phyloP scores from a whole-genome alignment of 2,113 vertebrate genomes.

The Sinocyclocheilus anophthalmus region DNA sequence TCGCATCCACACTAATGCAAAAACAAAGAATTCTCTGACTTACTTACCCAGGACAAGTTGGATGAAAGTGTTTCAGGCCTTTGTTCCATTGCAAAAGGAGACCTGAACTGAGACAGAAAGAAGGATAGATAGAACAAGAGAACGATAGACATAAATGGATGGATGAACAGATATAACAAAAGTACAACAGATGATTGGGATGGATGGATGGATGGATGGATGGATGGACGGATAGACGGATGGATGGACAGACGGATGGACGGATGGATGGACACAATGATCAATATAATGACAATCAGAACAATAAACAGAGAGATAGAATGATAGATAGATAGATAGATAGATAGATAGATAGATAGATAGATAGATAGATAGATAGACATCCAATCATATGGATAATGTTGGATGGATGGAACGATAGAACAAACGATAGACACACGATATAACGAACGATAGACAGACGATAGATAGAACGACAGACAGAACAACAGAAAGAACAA shows the following conservation, averaged over 20 bases:
- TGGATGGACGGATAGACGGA: no score
- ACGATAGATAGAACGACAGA: background rate
- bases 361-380: background rate
- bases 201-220: background rate
- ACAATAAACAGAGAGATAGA: background rate
- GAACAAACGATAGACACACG: no score
- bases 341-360: background rate
- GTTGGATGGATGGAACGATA: background rate
- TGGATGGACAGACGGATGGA: background rate
- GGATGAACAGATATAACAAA: background rate
- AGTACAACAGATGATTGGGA: background rate
- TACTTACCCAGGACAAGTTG: slow-evolving; percentile 41
- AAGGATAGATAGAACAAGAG: background rate
- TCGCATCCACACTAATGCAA: background rate
- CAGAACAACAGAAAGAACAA: background rate
- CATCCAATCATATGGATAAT: no score
- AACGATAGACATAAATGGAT: background rate
- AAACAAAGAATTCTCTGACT: slow-evolving; percentile 18
- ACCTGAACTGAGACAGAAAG: background rate
- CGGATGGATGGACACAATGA: background rate
- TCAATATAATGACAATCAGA: background rate
- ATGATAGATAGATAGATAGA: background rate
- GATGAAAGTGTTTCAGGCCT: slow-evolving; percentile 32
- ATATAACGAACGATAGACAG: no score
- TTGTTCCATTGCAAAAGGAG: background rate